phyloP scores from a whole-genome alignment of 2,797 vertebrate species.

The Acomys russatus region DNA sequence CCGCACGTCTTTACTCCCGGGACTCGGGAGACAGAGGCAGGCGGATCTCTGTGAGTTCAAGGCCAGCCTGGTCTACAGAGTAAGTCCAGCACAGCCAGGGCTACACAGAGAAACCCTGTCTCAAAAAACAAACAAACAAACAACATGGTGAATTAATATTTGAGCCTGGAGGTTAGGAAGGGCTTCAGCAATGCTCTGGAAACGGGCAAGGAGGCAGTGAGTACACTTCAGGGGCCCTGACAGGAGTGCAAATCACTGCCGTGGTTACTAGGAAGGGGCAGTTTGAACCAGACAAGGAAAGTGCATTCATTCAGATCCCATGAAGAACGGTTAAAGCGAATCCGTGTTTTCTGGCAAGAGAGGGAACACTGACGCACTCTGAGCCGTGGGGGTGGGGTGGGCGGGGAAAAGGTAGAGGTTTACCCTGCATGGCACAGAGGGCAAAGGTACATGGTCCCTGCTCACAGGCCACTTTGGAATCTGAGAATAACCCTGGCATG shows the following conservation, averaged over 20 bases:
- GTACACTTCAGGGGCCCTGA: constrained; percentile 6
- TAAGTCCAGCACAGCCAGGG: no score
- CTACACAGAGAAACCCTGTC: no score
- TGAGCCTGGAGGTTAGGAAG: no score
- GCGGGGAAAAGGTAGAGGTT: neutral
- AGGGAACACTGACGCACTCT: neutral
- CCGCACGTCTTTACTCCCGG: no score
- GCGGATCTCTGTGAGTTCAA: no score
- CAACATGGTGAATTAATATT: no score
- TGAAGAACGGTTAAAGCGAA: neutral
- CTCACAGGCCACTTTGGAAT: neutral
- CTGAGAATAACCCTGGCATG: neutral
- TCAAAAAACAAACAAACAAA: no score
- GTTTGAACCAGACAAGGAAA: constrained; percentile 20
- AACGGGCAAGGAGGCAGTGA: neutral
- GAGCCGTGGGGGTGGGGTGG: neutral
- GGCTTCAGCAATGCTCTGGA: neutral
- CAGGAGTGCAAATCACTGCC: neutral
- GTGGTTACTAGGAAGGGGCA: neutral
- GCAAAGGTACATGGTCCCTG: fast-evolving
- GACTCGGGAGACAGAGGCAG: no score
- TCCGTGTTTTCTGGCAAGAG: neutral
- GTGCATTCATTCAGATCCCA: neutral
- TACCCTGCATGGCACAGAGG: neutral
- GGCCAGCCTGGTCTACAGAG: no score